Evolutionary conservation across 2,797 vertebrate genomes (phyloP), one percentile per base, ranked within the genome.

Genomic region (Myotis myotis): DNA sequence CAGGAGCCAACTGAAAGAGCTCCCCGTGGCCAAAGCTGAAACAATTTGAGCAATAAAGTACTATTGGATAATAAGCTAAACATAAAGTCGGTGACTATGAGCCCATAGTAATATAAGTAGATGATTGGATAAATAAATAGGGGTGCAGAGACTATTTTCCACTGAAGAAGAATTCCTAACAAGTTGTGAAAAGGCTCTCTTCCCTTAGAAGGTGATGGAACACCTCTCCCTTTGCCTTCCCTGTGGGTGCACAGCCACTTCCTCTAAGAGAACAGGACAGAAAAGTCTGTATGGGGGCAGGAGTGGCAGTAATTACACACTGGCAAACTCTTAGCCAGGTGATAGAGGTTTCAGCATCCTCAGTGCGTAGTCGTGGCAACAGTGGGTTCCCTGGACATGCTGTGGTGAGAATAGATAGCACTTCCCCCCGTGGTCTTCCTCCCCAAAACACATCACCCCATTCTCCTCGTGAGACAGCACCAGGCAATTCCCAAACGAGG

Each of bases 361-460:
- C 28, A 0, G 19, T 15, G 53, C 5, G 12, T 16, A 70, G 30
- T 64, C 17, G 0, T 2, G 2, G 28, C 38, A 49, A 7, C 16
- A 16, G 68, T 13, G 36, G 28, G 13, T 5, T 2, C n/a, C 68
- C 22, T n/a, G 19, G 28, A 60, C 1, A 4, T 6, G 6, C 1
- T 5, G 1, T 5, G 38, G 33, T 16, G 13, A 49, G 78, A 72
- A 53, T 1, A 60, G 33, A 41, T 20, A 0, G 28, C 22, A 15
- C 60, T 47, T 47, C 51, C 68, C 19, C 12, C 47, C 13, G 47
- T 47, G 47, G 47, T 12, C 11, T 47, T 47, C 47, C 47, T 47
- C 47, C 47, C 47, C 47, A 47, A 47, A 47, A 47, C 47, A 47
- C 47, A 47, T 47, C 47, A 47, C 47, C 47, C 47, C 47, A 28